Conservation (phyloP, 2,113 vertebrate species). For the Misgurnus mizolepis region DNA sequence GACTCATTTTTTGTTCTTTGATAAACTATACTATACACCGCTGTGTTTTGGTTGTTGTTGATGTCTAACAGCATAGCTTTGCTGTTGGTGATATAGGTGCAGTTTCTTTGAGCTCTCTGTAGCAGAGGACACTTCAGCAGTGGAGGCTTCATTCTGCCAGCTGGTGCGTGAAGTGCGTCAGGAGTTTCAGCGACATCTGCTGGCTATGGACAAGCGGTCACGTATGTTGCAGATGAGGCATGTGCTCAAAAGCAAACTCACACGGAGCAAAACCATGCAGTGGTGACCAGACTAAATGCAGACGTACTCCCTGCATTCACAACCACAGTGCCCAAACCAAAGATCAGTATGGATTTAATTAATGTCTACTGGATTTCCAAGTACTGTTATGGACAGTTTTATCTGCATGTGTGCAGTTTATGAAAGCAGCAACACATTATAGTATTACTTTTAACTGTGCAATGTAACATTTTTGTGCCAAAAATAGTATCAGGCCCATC, state of each 20-base stretch:
- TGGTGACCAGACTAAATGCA: constrained; percentile 50
- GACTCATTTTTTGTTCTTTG: too few relatives aligned
- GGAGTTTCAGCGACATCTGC: constrained; percentile 55
- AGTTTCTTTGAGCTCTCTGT: constrained; percentile 62
- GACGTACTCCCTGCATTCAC: not conserved
- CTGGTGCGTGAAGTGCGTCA: constrained; percentile 55
- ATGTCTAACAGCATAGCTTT: not conserved
- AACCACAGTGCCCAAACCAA: not conserved
- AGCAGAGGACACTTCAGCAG: constrained; percentile 49
- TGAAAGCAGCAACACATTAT: not conserved
- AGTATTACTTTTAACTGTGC: not conserved
- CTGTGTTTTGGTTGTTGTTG: not conserved
- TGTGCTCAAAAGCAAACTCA: constrained; percentile 58
- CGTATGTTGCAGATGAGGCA: constrained; percentile 61
- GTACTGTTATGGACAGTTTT: not conserved
- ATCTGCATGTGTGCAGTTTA: not conserved
- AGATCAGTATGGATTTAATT: not conserved
- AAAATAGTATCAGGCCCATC: too few relatives aligned
- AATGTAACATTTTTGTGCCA: not conserved
- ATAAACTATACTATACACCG: not conserved
- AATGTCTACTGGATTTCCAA: not conserved
- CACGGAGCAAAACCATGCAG: constrained; percentile 64
- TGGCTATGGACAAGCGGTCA: constrained; percentile 58
- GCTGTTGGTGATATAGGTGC: constrained; percentile 45
- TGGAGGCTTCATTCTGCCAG: constrained; percentile 53